A percentile compares a stretch with the other conserved stretches of the same genome.
Conservation (phyloP, 2,888 invertebrate genomes). For the Drosophila recens region DNA sequence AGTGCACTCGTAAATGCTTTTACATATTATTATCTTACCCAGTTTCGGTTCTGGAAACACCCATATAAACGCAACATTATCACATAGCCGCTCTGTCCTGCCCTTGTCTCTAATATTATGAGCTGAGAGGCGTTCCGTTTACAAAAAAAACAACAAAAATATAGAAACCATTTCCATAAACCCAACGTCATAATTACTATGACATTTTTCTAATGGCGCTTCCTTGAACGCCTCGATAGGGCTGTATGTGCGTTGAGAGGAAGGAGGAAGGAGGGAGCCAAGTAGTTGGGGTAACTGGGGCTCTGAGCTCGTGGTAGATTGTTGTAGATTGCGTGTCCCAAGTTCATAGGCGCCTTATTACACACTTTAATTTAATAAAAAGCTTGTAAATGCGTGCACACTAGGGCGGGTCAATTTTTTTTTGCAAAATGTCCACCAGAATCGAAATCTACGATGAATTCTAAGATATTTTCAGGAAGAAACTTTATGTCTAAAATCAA, state of each 20-base stretch:
- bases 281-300: slow-evolving; percentile 4
- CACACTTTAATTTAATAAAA: slow-evolving; percentile 78
- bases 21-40: slow-evolving; percentile 3
- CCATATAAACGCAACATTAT: slow-evolving; percentile 44
- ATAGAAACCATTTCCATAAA: slow-evolving; percentile 60
- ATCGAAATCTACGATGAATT: too few relatives aligned
- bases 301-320: not conserved
- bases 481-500: too few relatives aligned
- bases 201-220: slow-evolving; percentile 65
- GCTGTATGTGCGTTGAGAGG: not conserved
- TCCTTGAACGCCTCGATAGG: slow-evolving; percentile 37
- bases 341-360: slow-evolving; percentile 74
- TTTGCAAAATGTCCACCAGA: too few relatives aligned
- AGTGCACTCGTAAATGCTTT: not conserved
- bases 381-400: slow-evolving; percentile 71
- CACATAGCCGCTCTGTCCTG: slow-evolving; percentile 18
- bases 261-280: not conserved
- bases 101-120: slow-evolving; percentile 51
- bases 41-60: slow-evolving; percentile 1
- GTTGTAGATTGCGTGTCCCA: slow-evolving; percentile 58
- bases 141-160: slow-evolving; percentile 18
- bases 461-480: not conserved
- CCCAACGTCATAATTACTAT: slow-evolving; percentile 75
- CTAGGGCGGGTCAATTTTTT: too few relatives aligned
- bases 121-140: slow-evolving; percentile 40